Evolutionary conservation across 1,140 invertebrate species (phyloP).

Genomic region (Drosophila sucinea): DNA sequence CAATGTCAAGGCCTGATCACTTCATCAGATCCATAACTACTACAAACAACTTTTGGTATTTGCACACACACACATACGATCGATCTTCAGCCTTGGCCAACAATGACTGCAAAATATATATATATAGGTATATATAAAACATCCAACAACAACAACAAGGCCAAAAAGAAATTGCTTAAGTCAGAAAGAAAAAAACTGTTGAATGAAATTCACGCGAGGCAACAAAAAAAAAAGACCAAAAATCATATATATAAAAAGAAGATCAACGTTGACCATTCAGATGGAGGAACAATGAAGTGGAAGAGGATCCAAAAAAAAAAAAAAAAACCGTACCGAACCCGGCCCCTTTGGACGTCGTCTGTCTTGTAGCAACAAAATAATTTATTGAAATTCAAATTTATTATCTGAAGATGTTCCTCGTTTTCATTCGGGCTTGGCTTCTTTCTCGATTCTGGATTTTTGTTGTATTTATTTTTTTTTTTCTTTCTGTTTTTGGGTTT

Average conservation of each 20-base stretch:
- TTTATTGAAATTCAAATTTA: constrained; percentile 82
- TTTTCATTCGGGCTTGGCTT: constrained; percentile 47
- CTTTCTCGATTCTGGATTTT: constrained; percentile 27
- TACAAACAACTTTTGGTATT: constrained; percentile 29
- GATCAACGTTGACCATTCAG: constrained; percentile 49
- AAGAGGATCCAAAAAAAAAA: constrained; percentile 35
- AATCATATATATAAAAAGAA: constrained; percentile 11
- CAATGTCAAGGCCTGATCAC: constrained; percentile 79
- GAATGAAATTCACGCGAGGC: constrained; percentile 74
- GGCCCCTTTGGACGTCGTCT: constrained; percentile 27
- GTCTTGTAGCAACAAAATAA: constrained; percentile 78
- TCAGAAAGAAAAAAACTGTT: constrained; percentile 55
- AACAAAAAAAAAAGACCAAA: constrained; percentile 29
- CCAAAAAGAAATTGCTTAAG: constrained; percentile 72
- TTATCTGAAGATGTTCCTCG: constrained; percentile 46
- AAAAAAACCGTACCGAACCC: constrained; percentile 15
- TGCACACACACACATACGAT: constrained; percentile 17
- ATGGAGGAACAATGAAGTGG: constrained; percentile 35
- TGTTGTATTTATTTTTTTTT: constrained; percentile 24
- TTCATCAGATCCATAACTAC: constrained; percentile 61
- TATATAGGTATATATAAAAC: constrained; percentile 1
- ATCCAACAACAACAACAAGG: constrained; percentile 38
- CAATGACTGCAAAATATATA: constrained; percentile 37
- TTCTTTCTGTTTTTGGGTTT: constrained; percentile 9
- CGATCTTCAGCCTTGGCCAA: constrained; percentile 52